Evolutionary conservation across 2,797 vertebrate genomes (phyloP).

Genomic region (Eidolon dupreanum): DNA sequence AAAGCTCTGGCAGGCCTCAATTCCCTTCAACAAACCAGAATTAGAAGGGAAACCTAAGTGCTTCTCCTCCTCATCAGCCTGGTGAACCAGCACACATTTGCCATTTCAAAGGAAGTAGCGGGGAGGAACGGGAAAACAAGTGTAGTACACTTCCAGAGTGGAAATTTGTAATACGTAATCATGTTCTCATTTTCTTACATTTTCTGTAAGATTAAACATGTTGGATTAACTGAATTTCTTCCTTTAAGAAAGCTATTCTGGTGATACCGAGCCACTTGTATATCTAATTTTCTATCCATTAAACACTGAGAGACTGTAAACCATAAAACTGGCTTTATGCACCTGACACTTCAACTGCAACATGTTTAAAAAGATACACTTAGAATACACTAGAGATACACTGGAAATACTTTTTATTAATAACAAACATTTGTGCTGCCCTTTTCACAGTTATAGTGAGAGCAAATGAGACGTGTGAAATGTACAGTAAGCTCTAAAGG

Average conservation of each 20-base stretch:
- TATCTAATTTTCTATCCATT: not conserved
- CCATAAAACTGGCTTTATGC: not conserved
- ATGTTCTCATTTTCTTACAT: not conserved
- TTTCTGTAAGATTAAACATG: not conserved
- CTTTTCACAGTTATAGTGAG: not conserved
- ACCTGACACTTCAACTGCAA: not conserved
- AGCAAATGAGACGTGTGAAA: not conserved
- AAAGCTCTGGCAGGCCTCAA: not conserved
- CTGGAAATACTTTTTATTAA: not conserved
- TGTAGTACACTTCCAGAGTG: not conserved
- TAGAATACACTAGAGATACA: not conserved
- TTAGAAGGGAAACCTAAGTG: not conserved
- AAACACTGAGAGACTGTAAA: not conserved
- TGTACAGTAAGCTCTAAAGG: not conserved
- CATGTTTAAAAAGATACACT: not conserved
- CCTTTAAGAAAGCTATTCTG: not conserved
- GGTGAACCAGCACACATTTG: not conserved
- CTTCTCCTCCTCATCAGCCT: fast-evolving
- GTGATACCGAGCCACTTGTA: not conserved
- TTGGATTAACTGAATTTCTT: not conserved
- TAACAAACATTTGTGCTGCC: not conserved
- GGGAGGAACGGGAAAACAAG: not conserved
- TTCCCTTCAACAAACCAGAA: not conserved
- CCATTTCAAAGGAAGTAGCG: fast-evolving
- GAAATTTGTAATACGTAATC: not conserved